Evolutionary conservation across 64 coral and sea anemone genomes (phyloP), one percentile per base, ranked within the genome.

Genomic region (Catalaphyllia jardinei): DNA sequence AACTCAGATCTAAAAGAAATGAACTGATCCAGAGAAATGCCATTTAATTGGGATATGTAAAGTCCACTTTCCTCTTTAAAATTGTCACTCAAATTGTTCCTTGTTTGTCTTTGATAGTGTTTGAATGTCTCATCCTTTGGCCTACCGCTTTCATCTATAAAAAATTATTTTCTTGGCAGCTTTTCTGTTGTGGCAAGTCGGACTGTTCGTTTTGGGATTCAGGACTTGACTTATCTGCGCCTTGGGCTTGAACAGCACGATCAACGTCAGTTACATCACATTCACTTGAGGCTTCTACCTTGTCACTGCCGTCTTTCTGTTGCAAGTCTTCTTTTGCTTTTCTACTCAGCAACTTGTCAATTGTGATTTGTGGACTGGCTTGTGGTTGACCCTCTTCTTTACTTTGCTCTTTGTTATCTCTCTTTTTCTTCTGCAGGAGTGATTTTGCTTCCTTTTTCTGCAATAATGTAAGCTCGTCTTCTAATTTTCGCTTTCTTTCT

Each of bases 11-110:
- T 83, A 72, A 81, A 83, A 72, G 77, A 72, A 74, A 83, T 90
- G 69, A 90, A 90, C 89, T 90, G 78, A 82, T 51, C 42, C 65
- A 90, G 38, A 69, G 81, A 85, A 85, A 85, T 71, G 42, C 69
- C 76, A 77, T 77, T 89, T 88, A 88, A 76, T 50, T 76, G 72
- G 30, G 71, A 88, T 59, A 46, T 54, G 67, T 88, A 88, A 46
- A 88, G 86, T 57, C 86, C 86, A 75, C 72, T 73, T 33, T 69
- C 63, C 27, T 67, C 83, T 86, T 86, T 86, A 33, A 38, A 67
- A 69, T 86, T 86, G 57, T 86, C 30, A 86, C 60, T 86, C 63
- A 86, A 86, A 50, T 86, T 86, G 42, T 31, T 65, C 42, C 62
- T 63, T 67, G 83, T 69, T 33, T 65, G 62, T 71, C n/a, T 31